Base-by-base conservation (phyloP, 1,140 invertebrate genomes). In the Pogonomyrmex californicus region DNA sequence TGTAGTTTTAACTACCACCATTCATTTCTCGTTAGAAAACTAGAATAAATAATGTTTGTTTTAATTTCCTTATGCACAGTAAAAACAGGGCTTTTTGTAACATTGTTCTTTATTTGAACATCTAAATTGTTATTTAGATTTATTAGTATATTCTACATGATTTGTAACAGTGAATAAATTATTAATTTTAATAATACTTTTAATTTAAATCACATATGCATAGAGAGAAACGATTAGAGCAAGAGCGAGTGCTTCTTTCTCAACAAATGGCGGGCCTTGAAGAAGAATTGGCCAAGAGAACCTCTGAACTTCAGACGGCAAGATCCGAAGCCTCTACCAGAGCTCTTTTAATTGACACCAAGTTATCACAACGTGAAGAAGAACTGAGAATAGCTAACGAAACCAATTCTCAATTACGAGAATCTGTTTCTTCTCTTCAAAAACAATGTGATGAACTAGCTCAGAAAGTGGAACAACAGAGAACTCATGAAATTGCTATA, bases 171-270 rank as follows among this genome's bases (percentile, higher is more conserved):
- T 23, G 23, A n/a, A 44, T 23, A 6, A 14, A 47, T 23, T 23
- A 70, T 70, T 49, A 70, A 49, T 70, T 49, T 70, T 30, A 30
- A 30, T 68, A 86, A 75, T 73, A n/a, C 51, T 66, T 9, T 66
- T 79, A 10, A 54, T 1, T 47, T 54, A 6, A 66, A 47, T 51
- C 17, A 14, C 3, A 17, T 30, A 2, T 68, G 0, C 3, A 54
- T 17, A 96, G 96, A 90, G 98, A 98, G 94, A 97, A 97, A 92
- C 95, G 97, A n/a, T 95, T 98, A 63, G 97, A 98, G 89, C 97
- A 98, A 94, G 98, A 99, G 94, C 96, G 96, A 86, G 94, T 95
- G 12, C 96, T 98, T 75, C 92, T 98, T 33, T 96, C 96, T 87
- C 97, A 97, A 89, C 98, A 98, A 95, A 97, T 98, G 86, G 95